phyloP scores from a whole-genome alignment of 2,113 vertebrate species.

The Recurvirostra avosetta region DNA sequence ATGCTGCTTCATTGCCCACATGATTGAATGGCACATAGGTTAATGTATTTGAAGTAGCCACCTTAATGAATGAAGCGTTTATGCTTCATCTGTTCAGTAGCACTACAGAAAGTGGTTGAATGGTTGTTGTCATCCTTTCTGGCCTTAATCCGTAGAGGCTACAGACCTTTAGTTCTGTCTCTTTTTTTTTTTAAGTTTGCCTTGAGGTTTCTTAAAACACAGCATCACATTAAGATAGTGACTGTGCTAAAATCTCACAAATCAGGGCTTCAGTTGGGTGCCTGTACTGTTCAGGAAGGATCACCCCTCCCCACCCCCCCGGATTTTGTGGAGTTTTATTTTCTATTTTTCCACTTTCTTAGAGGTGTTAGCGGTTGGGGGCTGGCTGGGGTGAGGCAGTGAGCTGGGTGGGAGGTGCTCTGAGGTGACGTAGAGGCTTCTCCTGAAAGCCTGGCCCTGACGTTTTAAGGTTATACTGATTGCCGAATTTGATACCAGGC shows the following conservation, averaged over 20 bases:
- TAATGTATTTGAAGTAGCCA: background rate
- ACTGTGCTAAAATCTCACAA: background rate
- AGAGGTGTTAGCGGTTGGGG: background rate
- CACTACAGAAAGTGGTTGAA: background rate
- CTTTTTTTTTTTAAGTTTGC: background rate
- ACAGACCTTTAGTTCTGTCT: background rate
- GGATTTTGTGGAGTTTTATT: background rate
- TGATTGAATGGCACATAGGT: fast-evolving
- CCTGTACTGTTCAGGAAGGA: background rate
- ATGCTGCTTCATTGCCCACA: background rate
- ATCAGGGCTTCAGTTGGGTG: background rate
- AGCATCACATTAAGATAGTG: too few species aligned
- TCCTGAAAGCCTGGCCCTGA: background rate
- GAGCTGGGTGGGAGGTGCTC: background rate
- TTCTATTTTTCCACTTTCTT: background rate
- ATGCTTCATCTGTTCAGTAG: background rate
- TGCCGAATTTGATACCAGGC: background rate
- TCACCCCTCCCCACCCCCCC: fast-evolving
- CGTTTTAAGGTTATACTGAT: background rate
- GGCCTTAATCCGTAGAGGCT: background rate
- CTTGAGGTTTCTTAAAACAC: background rate
- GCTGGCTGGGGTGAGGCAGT: background rate
- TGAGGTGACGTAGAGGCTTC: background rate
- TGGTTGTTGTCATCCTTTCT: background rate
- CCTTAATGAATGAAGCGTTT: background rate